Evolutionary conservation across 2,113 vertebrate genomes (phyloP).

Genomic region (Laticauda colubrina): DNA sequence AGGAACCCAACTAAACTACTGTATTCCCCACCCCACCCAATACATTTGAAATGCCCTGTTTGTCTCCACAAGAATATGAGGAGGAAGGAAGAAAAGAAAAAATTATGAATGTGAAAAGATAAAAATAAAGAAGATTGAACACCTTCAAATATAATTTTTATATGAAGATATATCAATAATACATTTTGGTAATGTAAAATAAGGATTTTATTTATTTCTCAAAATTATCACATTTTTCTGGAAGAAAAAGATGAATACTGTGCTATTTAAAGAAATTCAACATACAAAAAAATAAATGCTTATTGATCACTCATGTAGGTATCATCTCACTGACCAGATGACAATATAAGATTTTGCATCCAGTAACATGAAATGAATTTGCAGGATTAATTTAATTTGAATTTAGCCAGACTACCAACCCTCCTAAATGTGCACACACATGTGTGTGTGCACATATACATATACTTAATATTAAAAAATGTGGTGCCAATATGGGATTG

Average conservation of each 20-base stretch:
- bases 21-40: not conserved
- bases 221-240: not conserved
- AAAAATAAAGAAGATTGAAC: not conserved
- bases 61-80: not conserved
- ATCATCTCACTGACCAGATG: not conserved
- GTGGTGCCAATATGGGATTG: not conserved
- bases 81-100: not conserved
- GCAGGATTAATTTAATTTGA: not conserved
- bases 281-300: not conserved
- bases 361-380: not conserved
- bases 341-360: not conserved
- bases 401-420: not conserved
- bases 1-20: not conserved
- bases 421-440: not conserved
- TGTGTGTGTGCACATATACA: not conserved
- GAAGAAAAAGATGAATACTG: not conserved
- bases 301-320: not conserved
- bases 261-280: not conserved
- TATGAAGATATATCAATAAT: not conserved
- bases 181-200: not conserved
- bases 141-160: not conserved
- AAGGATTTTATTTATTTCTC: not conserved
- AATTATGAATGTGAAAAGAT: not conserved
- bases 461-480: not conserved
- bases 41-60: not conserved